Base-by-base conservation (phyloP, 2,797 vertebrate genomes). In the Rhinichthys osculus region DNA sequence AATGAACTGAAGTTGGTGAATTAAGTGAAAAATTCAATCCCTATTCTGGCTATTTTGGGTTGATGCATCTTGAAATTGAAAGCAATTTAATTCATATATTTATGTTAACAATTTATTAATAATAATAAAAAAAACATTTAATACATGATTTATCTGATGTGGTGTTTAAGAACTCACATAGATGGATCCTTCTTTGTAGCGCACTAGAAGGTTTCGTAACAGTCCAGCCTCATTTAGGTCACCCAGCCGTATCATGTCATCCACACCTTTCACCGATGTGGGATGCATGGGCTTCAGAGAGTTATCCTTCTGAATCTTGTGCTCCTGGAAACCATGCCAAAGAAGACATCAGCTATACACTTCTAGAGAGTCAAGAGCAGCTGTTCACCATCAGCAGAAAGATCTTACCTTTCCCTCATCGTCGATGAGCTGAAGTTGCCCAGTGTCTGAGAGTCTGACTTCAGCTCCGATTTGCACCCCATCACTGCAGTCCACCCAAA, bases 231-330 rank as follows among this genome's bases (percentile, higher is more conserved):
- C 98, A 0, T 98, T 95, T 71, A 99, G 95, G 70, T 99, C 98
- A 1, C 97, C 98, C 0, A 99, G 95, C 57, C 92, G 33, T 87
- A 99, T 99, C 98, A 99, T 99, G 93, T 99, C 98, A 5, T 99
- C 98, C 77, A 99, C 97, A 0, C 97, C 98, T 7, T 95, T 93
- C 10, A 93, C 93, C 0, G 96, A 97, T 81, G 96, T 96, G 67
- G 97, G 96, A 91, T 99, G 97, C 98, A 99, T 99, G 81, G 94
- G 92, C 3, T 88, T 93, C 83, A 98, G 91, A 71, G 86, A 83
- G 21, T 89, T 92, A 81, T 95, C 90, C 87, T 93, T 94, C 67
- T 88, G 93, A 91, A 99, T 91, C 94, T 97, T 98, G 90, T 97
- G 96, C 73, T 96, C 96, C 98, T 99, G 91, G 66, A 27, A 87